Percentiles rank a stretch among this genome's conserved stretches.
Evolutionary conservation across 2,888 invertebrate genomes (phyloP).

Genomic region (Meandrusa payeni): DNA sequence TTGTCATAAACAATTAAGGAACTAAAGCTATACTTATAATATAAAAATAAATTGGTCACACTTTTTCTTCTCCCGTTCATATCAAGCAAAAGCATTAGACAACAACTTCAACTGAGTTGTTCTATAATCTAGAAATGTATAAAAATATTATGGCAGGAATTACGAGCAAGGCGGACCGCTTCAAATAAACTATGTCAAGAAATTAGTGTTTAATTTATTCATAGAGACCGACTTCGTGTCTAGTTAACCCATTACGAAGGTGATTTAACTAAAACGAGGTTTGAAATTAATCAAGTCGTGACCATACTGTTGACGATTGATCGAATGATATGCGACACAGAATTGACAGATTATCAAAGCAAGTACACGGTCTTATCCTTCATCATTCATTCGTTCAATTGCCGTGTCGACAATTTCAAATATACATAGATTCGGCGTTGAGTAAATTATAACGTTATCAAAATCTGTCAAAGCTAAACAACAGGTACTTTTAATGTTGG

Average conservation of each 20-base stretch:
- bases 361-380: neutral
- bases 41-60: too few relatives aligned
- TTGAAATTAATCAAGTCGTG: conserved; percentile 54
- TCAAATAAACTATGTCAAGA: conserved; percentile 72
- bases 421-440: conserved; percentile 9
- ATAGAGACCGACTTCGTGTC: conserved; percentile 64
- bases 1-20: too few relatives aligned
- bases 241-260: conserved; percentile 59
- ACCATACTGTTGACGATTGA: conserved; percentile 18
- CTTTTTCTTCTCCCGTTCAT: too few relatives aligned
- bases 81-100: conserved; percentile 37
- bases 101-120: conserved; percentile 35
- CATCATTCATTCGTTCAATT: conserved; percentile 18
- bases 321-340: conserved; percentile 6
- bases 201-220: conserved; percentile 77
- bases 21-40: too few relatives aligned
- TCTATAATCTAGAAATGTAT: conserved; percentile 33
- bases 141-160: conserved; percentile 56
- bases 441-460: neutral
- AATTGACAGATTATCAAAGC: conserved; percentile 9
- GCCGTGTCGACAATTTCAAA: conserved; percentile 28
- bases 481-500: too few relatives aligned
- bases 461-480: too few relatives aligned
- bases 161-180: conserved; percentile 70
- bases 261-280: conserved; percentile 50